A percentile compares a stretch with the other conserved stretches of the same genome.
Conservation (phyloP, 2,797 vertebrate genomes). For the Channa striata region DNA sequence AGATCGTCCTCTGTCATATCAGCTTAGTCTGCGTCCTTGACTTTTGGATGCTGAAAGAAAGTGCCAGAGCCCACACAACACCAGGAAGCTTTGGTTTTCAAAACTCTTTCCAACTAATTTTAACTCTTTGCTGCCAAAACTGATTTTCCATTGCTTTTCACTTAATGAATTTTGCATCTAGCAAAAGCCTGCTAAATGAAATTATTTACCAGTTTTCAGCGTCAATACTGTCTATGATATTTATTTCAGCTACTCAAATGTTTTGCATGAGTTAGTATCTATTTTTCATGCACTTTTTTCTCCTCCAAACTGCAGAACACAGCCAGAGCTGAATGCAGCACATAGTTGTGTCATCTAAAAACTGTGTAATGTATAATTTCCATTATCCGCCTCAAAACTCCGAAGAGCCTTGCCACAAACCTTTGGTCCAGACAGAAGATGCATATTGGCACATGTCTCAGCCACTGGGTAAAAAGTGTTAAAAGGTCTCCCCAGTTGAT, state of each 20-base stretch:
- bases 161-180: not conserved
- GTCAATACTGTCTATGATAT: not conserved
- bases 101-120: conserved; percentile 60
- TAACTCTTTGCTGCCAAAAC: conserved; percentile 47
- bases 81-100: conserved; percentile 53
- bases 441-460: conserved; percentile 34
- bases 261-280: not conserved
- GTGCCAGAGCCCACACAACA: conserved; percentile 63
- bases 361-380: conserved; percentile 33
- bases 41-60: conserved; percentile 66
- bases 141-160: not conserved
- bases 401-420: conserved; percentile 15
- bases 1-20: conserved; percentile 71
- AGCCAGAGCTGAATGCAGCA: conserved; percentile 12
- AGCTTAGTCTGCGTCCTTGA: conserved; percentile 72
- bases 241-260: not conserved
- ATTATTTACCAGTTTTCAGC: conserved; percentile 6
- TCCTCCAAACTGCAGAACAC: conserved; percentile 6
- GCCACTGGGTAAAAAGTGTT: conserved; percentile 41
- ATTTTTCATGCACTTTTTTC: conserved; percentile 3
- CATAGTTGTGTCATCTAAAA: conserved; percentile 21
- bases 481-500: conserved; percentile 67
- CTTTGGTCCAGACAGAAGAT: conserved; percentile 29
- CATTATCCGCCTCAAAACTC: conserved; percentile 29
- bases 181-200: not conserved